Percentiles rank a stretch among this genome's conserved stretches.
phyloP scores from a whole-genome alignment of 2,113 vertebrate species.

The Plectropomus leopardus region DNA sequence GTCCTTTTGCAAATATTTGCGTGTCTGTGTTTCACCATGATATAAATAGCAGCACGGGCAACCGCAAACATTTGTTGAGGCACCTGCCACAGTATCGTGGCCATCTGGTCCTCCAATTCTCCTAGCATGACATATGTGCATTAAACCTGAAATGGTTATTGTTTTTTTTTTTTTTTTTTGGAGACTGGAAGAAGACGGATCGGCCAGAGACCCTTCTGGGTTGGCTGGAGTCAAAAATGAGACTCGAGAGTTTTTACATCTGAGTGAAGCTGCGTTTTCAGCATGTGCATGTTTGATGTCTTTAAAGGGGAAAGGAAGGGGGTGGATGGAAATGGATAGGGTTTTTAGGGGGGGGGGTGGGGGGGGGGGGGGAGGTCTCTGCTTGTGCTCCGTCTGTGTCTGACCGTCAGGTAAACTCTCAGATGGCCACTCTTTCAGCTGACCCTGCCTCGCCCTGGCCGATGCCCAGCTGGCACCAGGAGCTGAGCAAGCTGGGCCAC shows the following conservation, averaged over 20 bases:
- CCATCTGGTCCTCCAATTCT: conserved; percentile 86
- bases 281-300: conserved; percentile 68
- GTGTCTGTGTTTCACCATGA: conserved; percentile 79
- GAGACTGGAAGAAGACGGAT: conserved; percentile 59
- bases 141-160: conserved; percentile 82
- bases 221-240: conserved; percentile 74
- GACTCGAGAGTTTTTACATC: conserved; percentile 72
- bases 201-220: conserved; percentile 55
- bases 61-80: conserved; percentile 87
- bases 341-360: background rate
- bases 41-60: conserved; percentile 86
- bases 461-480: conserved; percentile 79
- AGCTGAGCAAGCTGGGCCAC: conserved; percentile 69
- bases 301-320: conserved; percentile 48
- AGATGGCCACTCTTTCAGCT: conserved; percentile 70
- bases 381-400: conserved; percentile 37
- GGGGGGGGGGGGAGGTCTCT: conserved; percentile 17
- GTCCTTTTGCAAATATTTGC: conserved; percentile 85
- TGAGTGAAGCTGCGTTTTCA: conserved; percentile 71
- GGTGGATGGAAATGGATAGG: conserved; percentile 24
- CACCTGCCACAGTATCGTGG: conserved; percentile 82
- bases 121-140: conserved; percentile 84
- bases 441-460: conserved; percentile 77
- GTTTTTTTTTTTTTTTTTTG: conserved; percentile 43
- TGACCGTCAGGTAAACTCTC: conserved; percentile 70